Conservation (phyloP, 2,797 vertebrate genomes). For the Pogoniulus pusillus region DNA sequence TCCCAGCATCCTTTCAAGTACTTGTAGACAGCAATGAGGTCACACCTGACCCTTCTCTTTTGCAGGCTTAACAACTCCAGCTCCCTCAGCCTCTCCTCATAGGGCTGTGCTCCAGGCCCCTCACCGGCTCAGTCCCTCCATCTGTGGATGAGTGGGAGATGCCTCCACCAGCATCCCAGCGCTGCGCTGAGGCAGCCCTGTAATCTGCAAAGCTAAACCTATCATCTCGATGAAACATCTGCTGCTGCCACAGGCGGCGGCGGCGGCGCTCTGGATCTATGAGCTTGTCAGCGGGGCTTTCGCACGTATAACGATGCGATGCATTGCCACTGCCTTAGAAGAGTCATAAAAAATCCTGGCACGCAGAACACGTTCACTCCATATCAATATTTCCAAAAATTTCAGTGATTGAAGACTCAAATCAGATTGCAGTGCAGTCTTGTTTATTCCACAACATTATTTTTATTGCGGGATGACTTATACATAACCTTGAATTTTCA, state of each 20-base stretch:
- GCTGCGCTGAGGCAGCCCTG: neutral
- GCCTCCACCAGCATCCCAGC: rapidly evolving
- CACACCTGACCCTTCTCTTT: no score
- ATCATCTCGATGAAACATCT: neutral
- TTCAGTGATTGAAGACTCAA: slow-evolving; percentile 60
- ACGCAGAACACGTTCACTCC: neutral
- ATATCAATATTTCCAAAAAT: slow-evolving; percentile 57
- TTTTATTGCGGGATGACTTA: slow-evolving; percentile 73
- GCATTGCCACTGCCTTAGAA: slow-evolving; percentile 14
- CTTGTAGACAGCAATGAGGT: no score
- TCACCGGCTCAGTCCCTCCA: rapidly evolving
- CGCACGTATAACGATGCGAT: neutral
- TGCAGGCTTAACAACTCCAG: no score
- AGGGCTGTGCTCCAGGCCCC: no score
- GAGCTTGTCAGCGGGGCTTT: neutral
- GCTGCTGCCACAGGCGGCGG: slow-evolving; percentile 28
- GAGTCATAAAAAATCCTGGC: slow-evolving; percentile 46
- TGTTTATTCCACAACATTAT: slow-evolving; percentile 64
- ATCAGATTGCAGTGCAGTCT: slow-evolving; percentile 42
- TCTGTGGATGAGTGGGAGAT: neutral
- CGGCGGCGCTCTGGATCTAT: neutral
- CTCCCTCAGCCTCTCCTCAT: no score
- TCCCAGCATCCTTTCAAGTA: no score
- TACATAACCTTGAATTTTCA: slow-evolving; percentile 76
- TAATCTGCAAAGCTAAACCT: neutral